These are phyloP conservation scores for Tachysurus fulvidraco DNA, from an alignment of 2,113 vertebrate species.

Conservation along the genomic window DNA sequence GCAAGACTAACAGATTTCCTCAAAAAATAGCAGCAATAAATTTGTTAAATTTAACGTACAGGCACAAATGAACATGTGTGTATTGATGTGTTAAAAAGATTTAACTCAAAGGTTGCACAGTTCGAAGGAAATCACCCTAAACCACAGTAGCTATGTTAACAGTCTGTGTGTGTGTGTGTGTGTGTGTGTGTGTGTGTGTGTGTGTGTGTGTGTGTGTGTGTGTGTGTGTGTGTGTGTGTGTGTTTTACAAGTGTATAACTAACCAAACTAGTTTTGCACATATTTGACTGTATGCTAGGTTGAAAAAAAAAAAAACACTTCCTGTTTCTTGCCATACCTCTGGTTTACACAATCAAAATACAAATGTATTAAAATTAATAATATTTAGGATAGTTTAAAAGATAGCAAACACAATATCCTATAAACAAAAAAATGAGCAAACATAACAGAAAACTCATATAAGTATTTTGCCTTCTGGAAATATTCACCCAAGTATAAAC, in stretches of 20 bases:
- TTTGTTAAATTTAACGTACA: not conserved
- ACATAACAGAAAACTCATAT: not conserved
- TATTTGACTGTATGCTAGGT: not conserved
- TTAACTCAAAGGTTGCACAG: not conserved
- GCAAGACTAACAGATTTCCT: not conserved
- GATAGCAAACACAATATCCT: not conserved
- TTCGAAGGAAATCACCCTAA: not conserved
- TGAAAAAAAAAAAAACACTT: not conserved
- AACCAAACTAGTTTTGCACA: constrained; percentile 59
- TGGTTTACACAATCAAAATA: not conserved
- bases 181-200: constrained; percentile 13
- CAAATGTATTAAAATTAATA: not conserved
- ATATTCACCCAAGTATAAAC: not conserved
- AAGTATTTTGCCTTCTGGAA: not conserved
- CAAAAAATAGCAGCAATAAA: not conserved
- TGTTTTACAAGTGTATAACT: not conserved
- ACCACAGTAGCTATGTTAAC: not conserved
- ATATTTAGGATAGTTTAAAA: no score
- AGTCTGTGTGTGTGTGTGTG: not conserved
- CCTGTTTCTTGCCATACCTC: not conserved
- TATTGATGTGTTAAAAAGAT: not conserved
- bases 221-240: not conserved
- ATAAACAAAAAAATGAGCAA: not conserved
- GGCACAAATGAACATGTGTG: not conserved
- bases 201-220: constrained; percentile 9